These are phyloP conservation scores for Antheraea yamamai DNA, from an alignment of 2,888 invertebrate genomes.

Conservation along the genomic window DNA sequence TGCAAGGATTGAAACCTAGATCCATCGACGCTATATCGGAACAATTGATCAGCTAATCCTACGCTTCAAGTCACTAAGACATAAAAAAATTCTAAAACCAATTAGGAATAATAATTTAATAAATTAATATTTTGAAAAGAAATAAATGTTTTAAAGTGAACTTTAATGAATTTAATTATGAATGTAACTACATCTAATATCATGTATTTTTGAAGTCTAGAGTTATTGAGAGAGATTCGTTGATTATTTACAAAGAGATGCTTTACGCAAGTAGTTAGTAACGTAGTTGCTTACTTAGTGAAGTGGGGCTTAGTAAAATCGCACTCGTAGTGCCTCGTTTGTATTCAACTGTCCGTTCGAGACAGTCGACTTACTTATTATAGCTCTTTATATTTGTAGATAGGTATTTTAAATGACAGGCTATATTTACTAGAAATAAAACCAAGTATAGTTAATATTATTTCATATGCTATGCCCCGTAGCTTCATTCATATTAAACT, in stretches of 20 bases:
- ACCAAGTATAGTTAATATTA: too few relatives aligned
- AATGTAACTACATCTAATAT: not conserved
- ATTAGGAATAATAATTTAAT: not conserved
- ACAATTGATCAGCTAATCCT: too few relatives aligned
- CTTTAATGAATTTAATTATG: not conserved
- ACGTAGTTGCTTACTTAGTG: conserved; percentile 10
- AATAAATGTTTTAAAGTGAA: not conserved
- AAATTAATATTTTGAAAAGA: not conserved
- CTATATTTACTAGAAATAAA: too few relatives aligned
- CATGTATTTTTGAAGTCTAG: not conserved
- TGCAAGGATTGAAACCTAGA: too few relatives aligned
- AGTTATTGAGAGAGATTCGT: not conserved
- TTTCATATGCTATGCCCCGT: too few relatives aligned
- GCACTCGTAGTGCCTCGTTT: conserved; percentile 18
- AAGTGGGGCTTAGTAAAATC: conserved; percentile 21
- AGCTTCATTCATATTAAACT: too few relatives aligned
- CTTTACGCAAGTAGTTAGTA: not conserved
- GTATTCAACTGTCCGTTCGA: not conserved
- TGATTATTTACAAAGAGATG: not conserved
- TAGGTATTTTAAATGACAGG: too few relatives aligned
- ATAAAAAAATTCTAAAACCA: not conserved
- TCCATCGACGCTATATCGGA: too few relatives aligned
- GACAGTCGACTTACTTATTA: not conserved
- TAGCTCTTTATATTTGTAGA: too few relatives aligned
- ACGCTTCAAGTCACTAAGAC: not conserved